Percentiles rank a stretch among this genome's conserved stretches.
Evolutionary conservation across 2,113 vertebrate genomes (phyloP).

Genomic region (Tetrax tetrax): DNA sequence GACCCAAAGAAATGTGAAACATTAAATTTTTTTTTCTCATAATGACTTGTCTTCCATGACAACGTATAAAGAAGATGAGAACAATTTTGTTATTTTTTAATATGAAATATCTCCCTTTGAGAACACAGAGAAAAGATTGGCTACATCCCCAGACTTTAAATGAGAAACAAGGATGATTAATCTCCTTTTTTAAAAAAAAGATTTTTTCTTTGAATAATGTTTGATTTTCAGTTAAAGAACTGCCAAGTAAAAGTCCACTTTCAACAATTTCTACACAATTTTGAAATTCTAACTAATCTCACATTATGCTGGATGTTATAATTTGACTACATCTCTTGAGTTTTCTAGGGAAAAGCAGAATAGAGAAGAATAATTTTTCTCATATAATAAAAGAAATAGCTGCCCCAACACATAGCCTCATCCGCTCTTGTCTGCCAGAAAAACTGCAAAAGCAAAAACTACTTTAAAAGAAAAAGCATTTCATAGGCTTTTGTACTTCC

Average conservation of each 20-base stretch:
- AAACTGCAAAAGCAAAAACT: not conserved
- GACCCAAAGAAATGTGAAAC: not conserved
- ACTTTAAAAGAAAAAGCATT: not conserved
- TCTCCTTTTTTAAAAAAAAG: not conserved
- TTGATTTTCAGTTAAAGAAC: constrained; percentile 16
- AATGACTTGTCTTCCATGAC: not conserved
- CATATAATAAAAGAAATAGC: not conserved
- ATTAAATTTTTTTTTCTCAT: not conserved
- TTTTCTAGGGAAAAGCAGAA: not conserved
- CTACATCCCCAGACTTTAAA: constrained; percentile 9
- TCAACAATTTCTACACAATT: not conserved
- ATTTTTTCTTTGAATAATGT: not conserved
- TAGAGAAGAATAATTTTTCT: not conserved
- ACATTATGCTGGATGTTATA: not conserved
- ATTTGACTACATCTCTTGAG: not conserved
- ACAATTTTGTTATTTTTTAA: constrained; percentile 12
- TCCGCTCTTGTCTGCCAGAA: not conserved
- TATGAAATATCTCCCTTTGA: constrained; percentile 25
- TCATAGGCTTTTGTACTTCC: not conserved
- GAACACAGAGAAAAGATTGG: constrained; percentile 39
- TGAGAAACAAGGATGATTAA: constrained; percentile 39
- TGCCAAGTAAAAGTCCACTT: not conserved
- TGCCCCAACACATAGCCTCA: not conserved
- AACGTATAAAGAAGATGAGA: not conserved
- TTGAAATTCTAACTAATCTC: not conserved